phyloP scores from a whole-genome alignment of 2,888 invertebrate genomes.

The Acanthosepion esculentum region DNA sequence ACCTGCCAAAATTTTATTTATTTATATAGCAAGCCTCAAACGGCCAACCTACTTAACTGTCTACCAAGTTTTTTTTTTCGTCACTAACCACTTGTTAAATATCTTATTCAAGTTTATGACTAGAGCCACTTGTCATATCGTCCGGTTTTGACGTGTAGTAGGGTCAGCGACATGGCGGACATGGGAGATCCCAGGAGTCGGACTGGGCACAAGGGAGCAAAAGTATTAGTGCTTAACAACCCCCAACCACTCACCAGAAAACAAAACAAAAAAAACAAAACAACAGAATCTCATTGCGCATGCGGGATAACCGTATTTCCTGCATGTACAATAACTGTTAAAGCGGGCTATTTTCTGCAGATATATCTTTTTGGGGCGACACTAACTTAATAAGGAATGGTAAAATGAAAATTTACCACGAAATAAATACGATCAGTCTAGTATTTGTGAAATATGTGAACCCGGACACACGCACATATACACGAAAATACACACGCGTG shows the following conservation, averaged over 20 bases:
- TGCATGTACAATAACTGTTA: neutral
- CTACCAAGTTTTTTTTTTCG: neutral
- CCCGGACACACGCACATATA: too few relatives aligned
- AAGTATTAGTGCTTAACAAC: neutral
- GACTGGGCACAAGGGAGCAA: neutral
- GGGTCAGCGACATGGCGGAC: neutral
- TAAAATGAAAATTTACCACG: too few relatives aligned
- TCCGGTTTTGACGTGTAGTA: neutral
- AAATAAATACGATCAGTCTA: too few relatives aligned
- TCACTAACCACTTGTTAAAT: neutral
- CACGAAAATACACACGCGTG: too few relatives aligned
- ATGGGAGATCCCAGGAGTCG: neutral
- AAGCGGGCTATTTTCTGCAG: neutral
- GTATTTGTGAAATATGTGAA: too few relatives aligned
- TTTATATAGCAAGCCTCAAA: neutral
- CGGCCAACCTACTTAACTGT: conserved; percentile 33
- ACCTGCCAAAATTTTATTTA: conserved; percentile 33
- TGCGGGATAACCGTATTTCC: neutral
- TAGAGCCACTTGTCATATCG: neutral
- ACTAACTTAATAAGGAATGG: too few relatives aligned
- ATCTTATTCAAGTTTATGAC: neutral
- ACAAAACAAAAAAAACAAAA: neutral
- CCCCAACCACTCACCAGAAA: too few relatives aligned
- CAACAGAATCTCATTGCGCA: neutral
- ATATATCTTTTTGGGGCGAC: too few relatives aligned